Evolutionary conservation across 2,797 vertebrate species (phyloP).

Genomic region (Eulemur albifrons): DNA sequence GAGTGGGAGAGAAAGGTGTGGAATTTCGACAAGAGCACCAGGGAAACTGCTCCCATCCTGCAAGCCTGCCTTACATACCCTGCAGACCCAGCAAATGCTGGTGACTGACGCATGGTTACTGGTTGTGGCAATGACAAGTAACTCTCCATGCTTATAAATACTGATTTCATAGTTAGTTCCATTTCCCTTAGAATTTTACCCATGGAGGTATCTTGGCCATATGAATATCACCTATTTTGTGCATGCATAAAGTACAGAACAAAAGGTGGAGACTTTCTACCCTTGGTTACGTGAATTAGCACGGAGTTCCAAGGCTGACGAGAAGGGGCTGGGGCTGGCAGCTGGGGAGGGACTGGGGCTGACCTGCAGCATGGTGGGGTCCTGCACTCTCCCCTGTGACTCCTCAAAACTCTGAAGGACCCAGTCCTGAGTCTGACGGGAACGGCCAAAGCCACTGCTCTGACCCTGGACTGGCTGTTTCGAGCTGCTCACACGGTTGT

Average conservation of each 20-base stretch:
- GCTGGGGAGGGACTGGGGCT: neutral
- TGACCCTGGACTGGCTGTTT: conserved; percentile 63
- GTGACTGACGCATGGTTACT: neutral
- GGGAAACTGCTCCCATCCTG: neutral
- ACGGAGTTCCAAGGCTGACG: neutral
- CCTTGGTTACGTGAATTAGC: neutral
- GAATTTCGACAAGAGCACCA: neutral
- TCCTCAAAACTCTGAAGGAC: conserved; percentile 68
- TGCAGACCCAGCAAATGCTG: neutral
- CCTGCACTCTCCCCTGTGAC: neutral
- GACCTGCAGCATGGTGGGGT: conserved; percentile 67
- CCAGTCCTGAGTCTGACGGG: conserved; percentile 78
- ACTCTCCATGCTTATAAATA: neutral
- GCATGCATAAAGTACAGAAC: neutral
- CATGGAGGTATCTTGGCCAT: neutral
- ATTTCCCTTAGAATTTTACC: neutral
- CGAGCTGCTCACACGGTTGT: fast-evolving
- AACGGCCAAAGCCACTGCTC: conserved; percentile 3
- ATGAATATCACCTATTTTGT: neutral
- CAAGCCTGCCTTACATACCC: fast-evolving
- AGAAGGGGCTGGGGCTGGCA: neutral
- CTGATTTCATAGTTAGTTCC: neutral
- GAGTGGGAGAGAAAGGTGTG: neutral
- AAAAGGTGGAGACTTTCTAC: neutral
- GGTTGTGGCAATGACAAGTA: neutral